Evolutionary conservation across 2,797 vertebrate species (phyloP).

Genomic region (Chaetodon trifasciatus): DNA sequence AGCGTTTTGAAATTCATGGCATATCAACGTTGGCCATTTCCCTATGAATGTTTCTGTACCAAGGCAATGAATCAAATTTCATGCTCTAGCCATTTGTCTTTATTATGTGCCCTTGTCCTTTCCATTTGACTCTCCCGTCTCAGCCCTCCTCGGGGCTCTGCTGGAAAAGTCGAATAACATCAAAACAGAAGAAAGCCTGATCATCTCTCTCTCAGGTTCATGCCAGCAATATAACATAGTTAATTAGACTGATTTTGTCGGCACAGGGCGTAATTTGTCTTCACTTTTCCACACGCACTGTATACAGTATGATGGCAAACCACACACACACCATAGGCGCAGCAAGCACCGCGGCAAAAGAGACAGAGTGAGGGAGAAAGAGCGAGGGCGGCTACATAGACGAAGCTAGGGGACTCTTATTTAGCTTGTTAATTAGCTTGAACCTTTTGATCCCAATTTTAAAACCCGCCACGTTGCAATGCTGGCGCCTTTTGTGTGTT

Average conservation of each 20-base stretch:
- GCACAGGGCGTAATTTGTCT: slow-evolving; percentile 68
- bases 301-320: slow-evolving; percentile 45
- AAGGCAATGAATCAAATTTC: slow-evolving; percentile 86
- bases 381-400: slow-evolving; percentile 60
- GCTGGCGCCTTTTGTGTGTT: slow-evolving; percentile 79
- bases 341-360: slow-evolving; percentile 54
- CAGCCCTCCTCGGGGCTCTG: slow-evolving; percentile 69
- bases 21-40: slow-evolving; percentile 80
- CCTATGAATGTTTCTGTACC: slow-evolving; percentile 78
- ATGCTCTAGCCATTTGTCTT: slow-evolving; percentile 87
- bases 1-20: slow-evolving; percentile 80
- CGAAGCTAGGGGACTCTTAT: slow-evolving; percentile 81
- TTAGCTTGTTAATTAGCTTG: slow-evolving; percentile 88
- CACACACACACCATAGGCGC: slow-evolving; percentile 29
- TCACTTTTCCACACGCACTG: slow-evolving; percentile 45
- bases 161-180: slow-evolving; percentile 80
- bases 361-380: slow-evolving; percentile 35
- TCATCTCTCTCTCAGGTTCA: slow-evolving; percentile 65
- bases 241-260: slow-evolving; percentile 76
- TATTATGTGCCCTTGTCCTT: slow-evolving; percentile 86
- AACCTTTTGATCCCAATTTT: slow-evolving; percentile 90
- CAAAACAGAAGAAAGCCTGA: slow-evolving; percentile 73
- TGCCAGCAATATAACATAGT: slow-evolving; percentile 54
- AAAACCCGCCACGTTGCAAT: slow-evolving; percentile 81
- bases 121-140: slow-evolving; percentile 73